Conservation (phyloP, 2,888 invertebrate species). For the Lampropteryx suffumata region DNA sequence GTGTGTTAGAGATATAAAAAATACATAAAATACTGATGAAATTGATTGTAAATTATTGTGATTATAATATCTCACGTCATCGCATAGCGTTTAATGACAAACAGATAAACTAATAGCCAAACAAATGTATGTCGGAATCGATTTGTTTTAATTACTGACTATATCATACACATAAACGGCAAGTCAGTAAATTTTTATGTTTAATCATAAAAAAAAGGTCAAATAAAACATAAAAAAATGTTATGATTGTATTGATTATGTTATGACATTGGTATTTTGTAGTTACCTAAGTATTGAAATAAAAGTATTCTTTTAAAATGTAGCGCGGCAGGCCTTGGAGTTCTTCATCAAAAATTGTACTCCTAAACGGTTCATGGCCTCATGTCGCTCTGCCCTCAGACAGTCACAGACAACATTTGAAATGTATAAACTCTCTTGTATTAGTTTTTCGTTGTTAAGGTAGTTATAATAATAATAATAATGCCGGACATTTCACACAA, state of each 20-base stretch:
- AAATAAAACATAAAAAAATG: slow-evolving; percentile 34
- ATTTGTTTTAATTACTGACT: slow-evolving; percentile 28
- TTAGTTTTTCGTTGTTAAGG: too few species aligned
- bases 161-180: slow-evolving; percentile 25
- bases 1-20: slow-evolving; percentile 1
- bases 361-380: too few species aligned
- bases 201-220: slow-evolving; percentile 37
- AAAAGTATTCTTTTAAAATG: background rate
- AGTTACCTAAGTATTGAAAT: background rate
- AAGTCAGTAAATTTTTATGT: slow-evolving; percentile 31
- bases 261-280: slow-evolving; percentile 19
- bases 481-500: too few species aligned
- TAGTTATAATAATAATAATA: too few species aligned
- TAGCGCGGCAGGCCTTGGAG: too few species aligned
- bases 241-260: slow-evolving; percentile 29
- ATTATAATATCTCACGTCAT: slow-evolving; percentile 12
- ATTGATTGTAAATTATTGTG: slow-evolving; percentile 6
- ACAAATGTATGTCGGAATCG: slow-evolving; percentile 21
- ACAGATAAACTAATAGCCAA: slow-evolving; percentile 12
- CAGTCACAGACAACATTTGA: too few species aligned
- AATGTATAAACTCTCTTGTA: too few species aligned
- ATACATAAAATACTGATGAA: background rate
- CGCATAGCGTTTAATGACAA: slow-evolving; percentile 13
- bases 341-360: too few species aligned
- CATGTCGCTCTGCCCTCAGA: too few species aligned